Conservation (phyloP, 2,888 invertebrate species). For the Psylliodes chrysocephalus region DNA sequence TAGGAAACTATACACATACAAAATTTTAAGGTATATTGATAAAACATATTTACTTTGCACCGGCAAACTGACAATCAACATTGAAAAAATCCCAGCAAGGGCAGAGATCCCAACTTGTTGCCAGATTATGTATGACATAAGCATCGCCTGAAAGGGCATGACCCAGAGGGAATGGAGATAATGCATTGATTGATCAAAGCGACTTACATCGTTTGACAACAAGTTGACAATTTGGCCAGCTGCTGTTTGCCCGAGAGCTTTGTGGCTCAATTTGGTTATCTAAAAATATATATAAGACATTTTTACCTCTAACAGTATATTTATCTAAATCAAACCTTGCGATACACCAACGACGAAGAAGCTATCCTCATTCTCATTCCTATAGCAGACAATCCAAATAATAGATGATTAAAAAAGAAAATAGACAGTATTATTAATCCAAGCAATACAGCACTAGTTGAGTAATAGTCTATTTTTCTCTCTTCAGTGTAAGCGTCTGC, state of each 20-base stretch:
- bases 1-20: no score
- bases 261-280: slow-evolving; percentile 72
- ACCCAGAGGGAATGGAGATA: slow-evolving; percentile 83
- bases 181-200: slow-evolving; percentile 78
- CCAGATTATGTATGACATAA: slow-evolving; percentile 71
- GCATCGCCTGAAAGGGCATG: slow-evolving; percentile 77
- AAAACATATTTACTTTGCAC: slow-evolving; percentile 64
- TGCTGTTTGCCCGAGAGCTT: slow-evolving; percentile 82
- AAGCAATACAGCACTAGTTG: slow-evolving; percentile 68
- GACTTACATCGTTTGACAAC: slow-evolving; percentile 84
- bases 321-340: slow-evolving; percentile 18
- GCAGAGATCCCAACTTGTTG: slow-evolving; percentile 66
- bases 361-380: slow-evolving; percentile 29
- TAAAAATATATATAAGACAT: slow-evolving; percentile 47
- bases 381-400: slow-evolving; percentile 63
- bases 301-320: neutral
- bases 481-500: neutral
- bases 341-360: slow-evolving; percentile 11
- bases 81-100: slow-evolving; percentile 70
- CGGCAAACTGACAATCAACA: slow-evolving; percentile 66
- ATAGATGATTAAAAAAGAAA: slow-evolving; percentile 71
- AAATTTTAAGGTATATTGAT: no score
- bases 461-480: slow-evolving; percentile 66
- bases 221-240: slow-evolving; percentile 85
- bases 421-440: slow-evolving; percentile 66